Evolutionary conservation across 2,113 vertebrate species (phyloP), one percentile per base, ranked within the genome.

Genomic region (Bambusicola thoracicus): DNA sequence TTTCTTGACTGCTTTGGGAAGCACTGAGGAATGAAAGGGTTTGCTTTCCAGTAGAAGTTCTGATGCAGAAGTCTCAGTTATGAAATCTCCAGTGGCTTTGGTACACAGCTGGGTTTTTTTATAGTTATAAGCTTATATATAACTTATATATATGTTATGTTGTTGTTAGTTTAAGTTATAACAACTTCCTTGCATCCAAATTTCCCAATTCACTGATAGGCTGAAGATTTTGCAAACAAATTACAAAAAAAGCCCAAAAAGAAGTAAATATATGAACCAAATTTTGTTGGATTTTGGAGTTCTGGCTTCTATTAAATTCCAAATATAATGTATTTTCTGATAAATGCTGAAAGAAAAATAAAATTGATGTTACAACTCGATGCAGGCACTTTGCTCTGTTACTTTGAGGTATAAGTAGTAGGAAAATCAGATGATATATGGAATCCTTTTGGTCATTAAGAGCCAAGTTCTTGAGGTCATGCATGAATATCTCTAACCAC

Each of bases 1-100:
- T 85, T 72, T 82, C 80, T 75, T 89, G 59, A 69, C 80, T 84
- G 75, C 78, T 92, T 92, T 84, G 59, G 49, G 93, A 93, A 93
- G 38, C 46, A 43, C 4, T 58, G 81, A 88, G 85, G 67, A 70
- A 16, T 85, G 82, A 74, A 84, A 92, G 48, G 38, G 56, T 61
- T 95, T 82, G 25, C 40, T 92, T 95, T 90, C 49, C 74, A 81
- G 32, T 43, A 81, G 80, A 75, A 93, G 38, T 67, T 95, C 65
- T 89, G 70, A 63, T 66, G 61, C 43, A 29, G 81, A 69, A 61
- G 36, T 34, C 24, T 63, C 68, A 69, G 61, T 69, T 82, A 58
- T 61, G 73, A 90, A 73, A 93, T 85, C 73, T 85, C 69, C 7
- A 34, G 8, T n/a, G 83, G 62, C 56, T 55, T 34, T 72, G 76